Evolutionary conservation across 53 echinoderm and acorn worm species (phyloP).

Genomic region (Stichopus horrens): DNA sequence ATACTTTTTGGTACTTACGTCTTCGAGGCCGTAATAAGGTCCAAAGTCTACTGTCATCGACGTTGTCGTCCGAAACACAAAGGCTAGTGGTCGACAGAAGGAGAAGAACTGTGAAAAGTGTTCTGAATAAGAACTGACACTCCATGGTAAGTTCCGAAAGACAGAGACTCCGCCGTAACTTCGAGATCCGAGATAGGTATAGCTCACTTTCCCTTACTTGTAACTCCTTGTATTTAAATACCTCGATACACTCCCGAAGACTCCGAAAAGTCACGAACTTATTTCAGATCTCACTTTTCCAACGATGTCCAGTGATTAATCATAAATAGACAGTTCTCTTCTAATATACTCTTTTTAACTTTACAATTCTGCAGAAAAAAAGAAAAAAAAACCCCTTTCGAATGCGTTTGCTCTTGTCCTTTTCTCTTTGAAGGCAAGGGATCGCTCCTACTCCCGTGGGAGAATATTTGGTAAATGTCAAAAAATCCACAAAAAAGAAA

Average conservation of each 20-base stretch:
- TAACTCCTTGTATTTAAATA: background rate
- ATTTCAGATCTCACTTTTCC: background rate
- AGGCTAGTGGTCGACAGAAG: background rate
- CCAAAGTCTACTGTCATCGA: background rate
- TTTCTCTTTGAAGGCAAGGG: background rate
- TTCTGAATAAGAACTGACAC: background rate
- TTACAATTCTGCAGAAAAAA: background rate
- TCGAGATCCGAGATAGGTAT: background rate
- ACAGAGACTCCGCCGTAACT: background rate
- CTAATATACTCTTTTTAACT: background rate
- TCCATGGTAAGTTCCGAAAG: constrained; percentile 32
- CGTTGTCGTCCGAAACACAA: background rate
- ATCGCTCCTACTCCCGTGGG: background rate
- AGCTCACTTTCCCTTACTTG: background rate
- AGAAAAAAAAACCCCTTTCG: background rate
- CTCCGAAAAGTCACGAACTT: constrained; percentile 1
- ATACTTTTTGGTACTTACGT: constrained; percentile 23
- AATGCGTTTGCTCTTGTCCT: background rate
- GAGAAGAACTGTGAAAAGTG: background rate
- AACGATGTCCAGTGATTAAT: background rate
- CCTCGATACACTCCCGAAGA: background rate
- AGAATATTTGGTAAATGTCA: constrained; percentile 10
- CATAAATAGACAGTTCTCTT: background rate
- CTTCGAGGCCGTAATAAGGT: constrained; percentile 24
- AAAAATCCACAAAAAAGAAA: background rate